Percentiles rank a stretch among this genome's conserved stretches.
These are phyloP conservation scores for Tachyglossus aculeatus DNA, from an alignment of 2,797 vertebrate species.

Conservation along the genomic window DNA sequence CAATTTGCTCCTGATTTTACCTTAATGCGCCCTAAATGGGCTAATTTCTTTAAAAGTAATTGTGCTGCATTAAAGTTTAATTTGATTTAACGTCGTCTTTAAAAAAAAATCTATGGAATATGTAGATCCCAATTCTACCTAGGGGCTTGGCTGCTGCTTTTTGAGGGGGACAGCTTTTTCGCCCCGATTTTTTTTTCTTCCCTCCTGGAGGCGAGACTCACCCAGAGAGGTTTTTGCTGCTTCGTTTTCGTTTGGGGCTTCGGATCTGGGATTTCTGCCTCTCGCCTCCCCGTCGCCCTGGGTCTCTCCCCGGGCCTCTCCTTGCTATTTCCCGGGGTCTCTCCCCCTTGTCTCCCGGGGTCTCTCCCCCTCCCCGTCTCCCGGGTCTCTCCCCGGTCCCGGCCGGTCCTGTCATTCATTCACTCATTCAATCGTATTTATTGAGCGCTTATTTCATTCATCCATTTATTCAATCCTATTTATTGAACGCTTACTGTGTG, in stretches of 20 bases:
- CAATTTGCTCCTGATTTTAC: conserved; percentile 92
- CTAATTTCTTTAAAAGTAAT: conserved; percentile 95
- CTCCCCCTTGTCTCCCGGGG: neutral
- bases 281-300: conserved; percentile 14
- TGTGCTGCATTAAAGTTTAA: conserved; percentile 92
- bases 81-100: conserved; percentile 90
- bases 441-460: too few species aligned
- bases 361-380: neutral
- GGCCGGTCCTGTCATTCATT: too few species aligned
- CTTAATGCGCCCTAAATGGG: conserved; percentile 90
- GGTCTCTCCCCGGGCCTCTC: neutral
- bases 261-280: conserved; percentile 42
- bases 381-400: too few species aligned
- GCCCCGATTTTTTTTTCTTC: conserved; percentile 13
- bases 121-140: conserved; percentile 71
- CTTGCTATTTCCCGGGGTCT: neutral
- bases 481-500: too few species aligned
- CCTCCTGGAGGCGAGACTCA: conserved; percentile 7
- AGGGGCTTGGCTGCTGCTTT: conserved; percentile 29
- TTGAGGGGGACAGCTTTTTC: neutral
- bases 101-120: conserved; percentile 71
- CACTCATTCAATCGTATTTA: too few species aligned
- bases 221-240: neutral
- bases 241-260: conserved; percentile 9
- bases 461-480: too few species aligned